Percentiles rank a stretch among this genome's conserved stretches.
Conservation (phyloP, 2,113 vertebrate genomes). For the Brachyhypopomus occidentalis region DNA sequence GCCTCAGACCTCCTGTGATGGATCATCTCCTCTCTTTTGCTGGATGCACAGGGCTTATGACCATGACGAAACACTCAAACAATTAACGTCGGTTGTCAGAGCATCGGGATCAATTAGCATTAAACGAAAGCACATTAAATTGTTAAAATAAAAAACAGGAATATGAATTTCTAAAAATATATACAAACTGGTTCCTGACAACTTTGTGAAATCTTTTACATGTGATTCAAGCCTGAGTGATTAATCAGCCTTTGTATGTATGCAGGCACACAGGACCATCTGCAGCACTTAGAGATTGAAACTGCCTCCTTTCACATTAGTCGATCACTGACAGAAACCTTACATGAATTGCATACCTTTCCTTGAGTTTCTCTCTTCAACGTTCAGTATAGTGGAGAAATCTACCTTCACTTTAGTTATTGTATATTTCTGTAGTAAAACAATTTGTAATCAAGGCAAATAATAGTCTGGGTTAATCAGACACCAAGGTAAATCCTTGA, state of each 20-base stretch:
- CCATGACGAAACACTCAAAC: not conserved
- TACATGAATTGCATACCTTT: not conserved
- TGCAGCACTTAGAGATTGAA: constrained; percentile 31
- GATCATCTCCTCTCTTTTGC: not conserved
- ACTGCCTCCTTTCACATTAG: not conserved
- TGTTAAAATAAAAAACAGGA: not conserved
- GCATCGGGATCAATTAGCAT: not conserved
- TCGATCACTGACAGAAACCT: constrained; percentile 18
- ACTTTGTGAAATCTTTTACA: constrained; percentile 8
- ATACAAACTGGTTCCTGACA: not conserved
- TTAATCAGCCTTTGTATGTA: constrained; percentile 32
- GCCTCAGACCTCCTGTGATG: not conserved
- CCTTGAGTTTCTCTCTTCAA: constrained; percentile 22
- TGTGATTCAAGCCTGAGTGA: not conserved
- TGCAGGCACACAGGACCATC: constrained; percentile 27
- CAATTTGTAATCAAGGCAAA: not conserved
- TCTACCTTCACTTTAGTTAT: too few species aligned
- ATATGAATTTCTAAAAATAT: not conserved
- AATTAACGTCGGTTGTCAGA: not conserved
- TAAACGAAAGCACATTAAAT: not conserved
- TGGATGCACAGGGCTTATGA: not conserved
- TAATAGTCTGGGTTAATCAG: not conserved
- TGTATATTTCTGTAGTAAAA: not conserved
- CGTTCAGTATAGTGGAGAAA: not conserved
- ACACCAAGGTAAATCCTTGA: not conserved